phyloP scores from a whole-genome alignment of 2,797 vertebrate species.

The Notoglanidium macrostoma region DNA sequence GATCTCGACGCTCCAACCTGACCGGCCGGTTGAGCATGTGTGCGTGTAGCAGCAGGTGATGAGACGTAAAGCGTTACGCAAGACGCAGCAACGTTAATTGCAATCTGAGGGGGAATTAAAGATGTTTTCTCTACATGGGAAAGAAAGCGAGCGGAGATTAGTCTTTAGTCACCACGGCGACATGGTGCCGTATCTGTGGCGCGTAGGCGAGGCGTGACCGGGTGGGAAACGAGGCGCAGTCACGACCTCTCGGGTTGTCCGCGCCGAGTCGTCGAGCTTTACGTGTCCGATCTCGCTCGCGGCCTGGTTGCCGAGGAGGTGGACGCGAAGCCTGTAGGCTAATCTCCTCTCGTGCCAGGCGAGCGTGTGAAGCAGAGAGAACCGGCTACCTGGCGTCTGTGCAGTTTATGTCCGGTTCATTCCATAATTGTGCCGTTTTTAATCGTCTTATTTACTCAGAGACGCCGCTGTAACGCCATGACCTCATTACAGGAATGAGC shows the following conservation, averaged over 20 bases:
- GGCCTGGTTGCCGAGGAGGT: background rate
- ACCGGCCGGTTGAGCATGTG: conserved; percentile 19
- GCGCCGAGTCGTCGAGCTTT: background rate
- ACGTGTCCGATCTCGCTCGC: no score
- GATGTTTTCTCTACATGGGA: background rate
- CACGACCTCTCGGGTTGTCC: background rate
- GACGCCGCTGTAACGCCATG: background rate
- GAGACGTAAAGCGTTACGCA: background rate
- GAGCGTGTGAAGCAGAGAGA: background rate
- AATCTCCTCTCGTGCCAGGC: background rate
- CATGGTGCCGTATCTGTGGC: background rate
- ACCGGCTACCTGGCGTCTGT: background rate
- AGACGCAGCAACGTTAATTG: background rate
- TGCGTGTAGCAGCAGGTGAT: conserved; percentile 18
- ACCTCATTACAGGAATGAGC: background rate
- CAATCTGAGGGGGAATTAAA: no score
- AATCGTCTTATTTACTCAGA: background rate
- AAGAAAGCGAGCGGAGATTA: background rate
- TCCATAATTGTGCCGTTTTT: background rate
- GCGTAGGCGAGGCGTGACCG: background rate
- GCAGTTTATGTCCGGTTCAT: background rate
- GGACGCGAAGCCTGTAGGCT: background rate
- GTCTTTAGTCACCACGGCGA: no score
- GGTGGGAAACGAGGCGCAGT: background rate
- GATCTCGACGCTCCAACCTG: background rate